Conservation (phyloP, 2,888 invertebrate species). For the Acholoe squamosa region DNA sequence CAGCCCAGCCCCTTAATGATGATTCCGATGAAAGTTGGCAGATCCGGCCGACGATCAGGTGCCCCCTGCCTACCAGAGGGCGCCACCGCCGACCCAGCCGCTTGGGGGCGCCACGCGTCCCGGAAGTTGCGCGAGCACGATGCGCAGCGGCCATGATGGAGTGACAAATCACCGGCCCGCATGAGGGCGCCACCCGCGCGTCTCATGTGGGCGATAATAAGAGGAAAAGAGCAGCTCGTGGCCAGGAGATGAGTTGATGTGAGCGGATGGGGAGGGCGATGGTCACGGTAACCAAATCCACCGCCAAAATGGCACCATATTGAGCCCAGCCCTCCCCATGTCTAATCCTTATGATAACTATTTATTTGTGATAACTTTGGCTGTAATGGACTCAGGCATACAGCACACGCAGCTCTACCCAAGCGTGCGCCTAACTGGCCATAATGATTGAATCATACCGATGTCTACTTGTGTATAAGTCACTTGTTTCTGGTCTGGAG, state of each 20-base stretch:
- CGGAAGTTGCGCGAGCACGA: conserved; percentile 41
- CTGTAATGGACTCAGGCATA: neutral
- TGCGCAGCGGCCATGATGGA: conserved; percentile 43
- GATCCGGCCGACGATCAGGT: conserved; percentile 38
- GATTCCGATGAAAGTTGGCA: neutral
- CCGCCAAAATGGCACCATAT: neutral
- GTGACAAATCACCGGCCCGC: conserved; percentile 27
- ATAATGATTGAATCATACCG: neutral
- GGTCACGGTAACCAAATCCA: conserved; percentile 12
- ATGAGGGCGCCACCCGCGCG: conserved; percentile 33
- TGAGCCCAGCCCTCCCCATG: neutral
- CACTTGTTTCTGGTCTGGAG: too few species aligned
- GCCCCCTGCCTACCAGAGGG: neutral
- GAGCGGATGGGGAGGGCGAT: conserved; percentile 23
- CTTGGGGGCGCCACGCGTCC: neutral
- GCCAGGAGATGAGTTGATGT: neutral
- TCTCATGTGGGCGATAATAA: conserved; percentile 51
- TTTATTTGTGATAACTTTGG: conserved; percentile 4
- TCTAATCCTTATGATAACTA: neutral
- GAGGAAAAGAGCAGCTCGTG: neutral
- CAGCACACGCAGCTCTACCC: conserved; percentile 17
- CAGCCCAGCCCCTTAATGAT: neutral
- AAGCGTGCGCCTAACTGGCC: neutral
- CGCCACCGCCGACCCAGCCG: neutral
- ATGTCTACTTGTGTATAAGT: too few species aligned